Evolutionary conservation across 1,140 invertebrate species (phyloP).

Genomic region (Drosophila nikananu): DNA sequence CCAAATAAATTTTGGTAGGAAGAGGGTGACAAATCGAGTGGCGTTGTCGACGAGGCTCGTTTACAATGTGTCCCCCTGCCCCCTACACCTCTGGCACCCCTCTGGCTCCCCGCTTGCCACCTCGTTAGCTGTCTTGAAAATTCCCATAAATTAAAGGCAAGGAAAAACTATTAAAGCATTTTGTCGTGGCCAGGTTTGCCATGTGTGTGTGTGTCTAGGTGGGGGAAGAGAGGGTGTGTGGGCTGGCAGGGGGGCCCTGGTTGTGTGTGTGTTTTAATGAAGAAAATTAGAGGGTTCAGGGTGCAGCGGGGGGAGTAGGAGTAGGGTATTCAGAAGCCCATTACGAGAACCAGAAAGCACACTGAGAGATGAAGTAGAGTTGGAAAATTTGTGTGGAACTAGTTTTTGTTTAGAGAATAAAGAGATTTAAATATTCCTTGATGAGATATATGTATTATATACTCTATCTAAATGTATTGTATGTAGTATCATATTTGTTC

Average conservation of each 20-base stretch:
- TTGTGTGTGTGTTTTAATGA: constrained; percentile 62
- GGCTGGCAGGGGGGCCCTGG: background rate
- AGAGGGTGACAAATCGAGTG: constrained; percentile 30
- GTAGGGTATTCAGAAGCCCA: constrained; percentile 24
- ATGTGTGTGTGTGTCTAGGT: constrained; percentile 9
- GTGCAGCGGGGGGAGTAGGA: background rate
- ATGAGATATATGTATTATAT: background rate
- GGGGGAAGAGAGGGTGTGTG: constrained; percentile 1
- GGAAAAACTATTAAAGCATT: constrained; percentile 80
- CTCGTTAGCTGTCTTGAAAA: constrained; percentile 59
- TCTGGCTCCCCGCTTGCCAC: background rate
- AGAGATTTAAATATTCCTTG: background rate
- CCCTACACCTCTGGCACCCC: background rate
- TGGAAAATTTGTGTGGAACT: background rate
- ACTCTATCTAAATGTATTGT: too few relatives aligned
- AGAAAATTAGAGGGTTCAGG: constrained; percentile 61
- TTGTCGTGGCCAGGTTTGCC: constrained; percentile 45
- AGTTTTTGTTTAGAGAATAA: background rate
- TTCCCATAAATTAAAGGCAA: constrained; percentile 81
- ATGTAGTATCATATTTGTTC: too few relatives aligned
- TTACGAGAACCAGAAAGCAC: background rate
- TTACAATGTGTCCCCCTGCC: constrained; percentile 40
- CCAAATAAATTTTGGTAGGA: constrained; percentile 28
- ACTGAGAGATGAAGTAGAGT: background rate
- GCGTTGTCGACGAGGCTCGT: constrained; percentile 23